These are phyloP conservation scores for Euwallacea similis DNA, from an alignment of 1,140 invertebrate species.

Conservation along the genomic window DNA sequence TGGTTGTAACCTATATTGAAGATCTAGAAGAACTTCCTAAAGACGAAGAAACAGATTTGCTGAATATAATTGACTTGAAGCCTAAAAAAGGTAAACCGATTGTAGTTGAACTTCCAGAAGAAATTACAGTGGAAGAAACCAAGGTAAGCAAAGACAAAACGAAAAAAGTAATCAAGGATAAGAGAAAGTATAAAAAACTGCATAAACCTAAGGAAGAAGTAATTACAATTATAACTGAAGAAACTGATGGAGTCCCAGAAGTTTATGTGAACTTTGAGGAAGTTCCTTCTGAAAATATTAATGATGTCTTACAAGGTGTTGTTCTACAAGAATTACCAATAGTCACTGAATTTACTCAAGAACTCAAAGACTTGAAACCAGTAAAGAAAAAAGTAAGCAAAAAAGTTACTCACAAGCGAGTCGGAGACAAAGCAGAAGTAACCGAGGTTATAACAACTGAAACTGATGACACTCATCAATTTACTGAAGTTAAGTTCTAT, in stretches of 20 bases:
- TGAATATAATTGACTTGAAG: slow-evolving; percentile 26
- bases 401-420: slow-evolving; percentile 53
- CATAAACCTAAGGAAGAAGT: slow-evolving; percentile 36
- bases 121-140: slow-evolving; percentile 40
- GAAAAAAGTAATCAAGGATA: slow-evolving; percentile 40
- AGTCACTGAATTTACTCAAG: slow-evolving; percentile 38
- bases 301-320: slow-evolving; percentile 31
- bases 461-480: slow-evolving; percentile 53
- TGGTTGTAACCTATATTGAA: slow-evolving; percentile 48
- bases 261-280: slow-evolving; percentile 42
- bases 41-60: slow-evolving; percentile 30
- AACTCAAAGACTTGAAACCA: slow-evolving; percentile 37
- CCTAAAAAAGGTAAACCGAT: slow-evolving; percentile 32
- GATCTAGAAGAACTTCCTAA: slow-evolving; percentile 43
- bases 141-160: slow-evolving; percentile 33
- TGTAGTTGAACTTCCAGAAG: slow-evolving; percentile 40
- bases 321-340: slow-evolving; percentile 44
- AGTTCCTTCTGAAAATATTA: slow-evolving; percentile 38
- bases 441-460: slow-evolving; percentile 57
- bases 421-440: slow-evolving; percentile 54
- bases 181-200: slow-evolving; percentile 37
- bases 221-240: slow-evolving; percentile 39
- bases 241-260: slow-evolving; percentile 43
- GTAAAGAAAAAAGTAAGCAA: slow-evolving; percentile 46
- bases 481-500: slow-evolving; percentile 33